Base-by-base conservation (phyloP, 2,797 vertebrate species). In the Lophius americanus region DNA sequence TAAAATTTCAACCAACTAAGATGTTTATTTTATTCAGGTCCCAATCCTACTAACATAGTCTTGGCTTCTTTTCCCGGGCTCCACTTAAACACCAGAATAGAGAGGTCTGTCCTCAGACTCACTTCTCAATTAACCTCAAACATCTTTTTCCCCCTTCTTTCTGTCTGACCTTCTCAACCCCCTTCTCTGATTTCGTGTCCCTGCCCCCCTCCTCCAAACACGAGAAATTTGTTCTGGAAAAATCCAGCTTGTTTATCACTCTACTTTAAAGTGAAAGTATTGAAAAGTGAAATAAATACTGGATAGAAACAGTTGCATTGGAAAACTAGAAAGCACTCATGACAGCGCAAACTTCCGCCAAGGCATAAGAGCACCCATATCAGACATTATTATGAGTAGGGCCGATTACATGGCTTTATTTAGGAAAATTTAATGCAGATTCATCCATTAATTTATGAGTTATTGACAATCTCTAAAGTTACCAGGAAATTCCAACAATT, bases 281-380 rank as follows among this genome's bases (percentile, higher is more conserved):
- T 77, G 82, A 81, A 85, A 74, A 81, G 82, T 70, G 89, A 88
- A 89, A 89, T 84, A 91, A 89, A 91, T 87, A 88, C 1, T 68
- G 78, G 82, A 70, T 37, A 49, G 68, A 73, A 65, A 87, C 85
- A 86, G 84, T 86, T 85, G 83, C 82, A 68, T 23, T 23, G 70
- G 39, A 81, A 82, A 90, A 86, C 85, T 88, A 86, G 89, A 84
- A 78, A 47, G 84, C 78, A 77, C 73, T 70, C 83, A 89, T 10
- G 84, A 79, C 83, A 23, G 23, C 23, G 23, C 23, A 23, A 23
- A 23, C 23, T 23, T 23, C 23, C 23, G 23, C 23, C 23, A 23
- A 23, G 23, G 23, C 23, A 23, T 23, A 23, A 23, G 23, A 23
- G 23, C 23, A 23, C 23, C 23, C 23, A 23, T 23, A 23, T 23